Conservation (phyloP, 2,113 vertebrate species). For the Amazona guildingii region DNA sequence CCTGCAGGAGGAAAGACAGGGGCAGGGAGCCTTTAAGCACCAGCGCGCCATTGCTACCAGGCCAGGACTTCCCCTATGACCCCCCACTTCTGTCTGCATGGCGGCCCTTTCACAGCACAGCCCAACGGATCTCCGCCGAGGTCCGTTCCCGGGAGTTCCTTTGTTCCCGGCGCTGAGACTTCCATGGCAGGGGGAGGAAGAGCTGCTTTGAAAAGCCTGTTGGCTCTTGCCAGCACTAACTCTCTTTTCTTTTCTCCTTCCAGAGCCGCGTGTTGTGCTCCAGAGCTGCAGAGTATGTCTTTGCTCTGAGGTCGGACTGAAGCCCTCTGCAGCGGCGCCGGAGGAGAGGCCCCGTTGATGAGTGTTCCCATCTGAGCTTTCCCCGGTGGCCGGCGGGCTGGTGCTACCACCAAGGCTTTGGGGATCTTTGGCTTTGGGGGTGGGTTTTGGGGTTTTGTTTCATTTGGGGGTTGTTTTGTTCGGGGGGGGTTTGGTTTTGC, state of each 20-base stretch:
- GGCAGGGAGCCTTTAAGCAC: not conserved
- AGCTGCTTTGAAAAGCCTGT: slow-evolving; percentile 4
- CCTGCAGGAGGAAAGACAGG: not conserved
- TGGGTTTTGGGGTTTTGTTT: not conserved
- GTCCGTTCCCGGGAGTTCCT: slow-evolving; percentile 55
- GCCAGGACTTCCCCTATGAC: slow-evolving; percentile 28
- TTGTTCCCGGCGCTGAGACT: not conserved
- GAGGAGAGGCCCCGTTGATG: slow-evolving; percentile 1
- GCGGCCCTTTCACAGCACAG: slow-evolving; percentile 43
- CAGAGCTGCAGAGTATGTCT: slow-evolving; percentile 47
- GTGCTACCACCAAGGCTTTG: slow-evolving; percentile 26
- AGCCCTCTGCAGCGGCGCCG: not conserved
- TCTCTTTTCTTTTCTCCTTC: slow-evolving; percentile 53
- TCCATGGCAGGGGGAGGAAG: slow-evolving; percentile 61
- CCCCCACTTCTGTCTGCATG: slow-evolving; percentile 5
- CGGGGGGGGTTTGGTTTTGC: not conserved
- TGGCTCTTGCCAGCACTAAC: slow-evolving; percentile 43
- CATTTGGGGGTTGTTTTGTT: not conserved
- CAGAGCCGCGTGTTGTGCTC: slow-evolving; percentile 53
- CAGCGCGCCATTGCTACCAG: not conserved
- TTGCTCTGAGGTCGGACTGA: slow-evolving; percentile 52
- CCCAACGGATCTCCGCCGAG: slow-evolving; percentile 36
- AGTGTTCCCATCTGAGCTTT: not conserved
- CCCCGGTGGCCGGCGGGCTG: not conserved
- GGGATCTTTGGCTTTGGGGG: not conserved